Conservation (phyloP, 1,140 invertebrate species). For the Diprion similis region DNA sequence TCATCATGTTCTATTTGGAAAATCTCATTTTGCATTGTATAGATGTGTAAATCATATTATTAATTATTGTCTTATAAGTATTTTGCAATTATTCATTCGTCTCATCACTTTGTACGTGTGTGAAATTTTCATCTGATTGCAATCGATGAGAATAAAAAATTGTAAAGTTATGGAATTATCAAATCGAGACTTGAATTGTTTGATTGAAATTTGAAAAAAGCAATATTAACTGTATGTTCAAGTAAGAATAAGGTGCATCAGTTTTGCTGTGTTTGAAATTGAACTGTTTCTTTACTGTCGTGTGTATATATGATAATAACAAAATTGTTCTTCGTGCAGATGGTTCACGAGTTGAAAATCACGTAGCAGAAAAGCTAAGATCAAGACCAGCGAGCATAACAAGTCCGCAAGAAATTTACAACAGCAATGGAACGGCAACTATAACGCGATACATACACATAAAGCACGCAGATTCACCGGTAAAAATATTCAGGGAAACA, state of each 20-base stretch:
- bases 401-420: slow-evolving; percentile 39
- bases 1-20: neutral
- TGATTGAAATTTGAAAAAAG: too few relatives aligned
- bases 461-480: slow-evolving; percentile 60
- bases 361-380: slow-evolving; percentile 27
- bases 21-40: neutral
- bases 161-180: too few relatives aligned
- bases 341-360: slow-evolving; percentile 40
- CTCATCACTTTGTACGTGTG: too few relatives aligned
- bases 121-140: too few relatives aligned
- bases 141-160: too few relatives aligned
- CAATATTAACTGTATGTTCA: too few relatives aligned
- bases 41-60: neutral
- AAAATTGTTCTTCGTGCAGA: slow-evolving; percentile 36
- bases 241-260: too few relatives aligned
- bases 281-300: too few relatives aligned
- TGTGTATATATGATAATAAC: neutral
- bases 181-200: too few relatives aligned
- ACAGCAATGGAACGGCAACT: slow-evolving; percentile 49
- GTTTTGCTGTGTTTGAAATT: too few relatives aligned
- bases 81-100: neutral
- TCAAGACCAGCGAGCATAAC: slow-evolving; percentile 34
- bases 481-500: slow-evolving; percentile 63
- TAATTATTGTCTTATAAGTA: neutral
- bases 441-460: slow-evolving; percentile 64